Evolutionary conservation across 35 echinoderm and acorn worm species (phyloP).

Genomic region (Stichopus chloronotus): DNA sequence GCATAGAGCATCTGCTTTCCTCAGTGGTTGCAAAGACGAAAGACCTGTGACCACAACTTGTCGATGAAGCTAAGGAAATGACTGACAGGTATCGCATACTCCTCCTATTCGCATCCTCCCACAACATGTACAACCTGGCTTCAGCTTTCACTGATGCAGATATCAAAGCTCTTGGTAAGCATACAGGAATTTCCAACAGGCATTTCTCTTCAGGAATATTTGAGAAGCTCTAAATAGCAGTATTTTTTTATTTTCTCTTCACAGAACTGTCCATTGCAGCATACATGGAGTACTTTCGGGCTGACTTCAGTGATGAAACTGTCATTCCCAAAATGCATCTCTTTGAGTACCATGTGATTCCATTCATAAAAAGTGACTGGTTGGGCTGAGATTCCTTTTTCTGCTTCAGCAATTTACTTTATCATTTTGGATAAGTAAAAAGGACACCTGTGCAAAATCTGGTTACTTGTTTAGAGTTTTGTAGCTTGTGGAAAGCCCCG

Average conservation of each 20-base stretch:
- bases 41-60: slow-evolving; percentile 10
- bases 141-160: not conserved
- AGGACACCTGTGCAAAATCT: not conserved
- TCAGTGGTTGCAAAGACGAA: not conserved
- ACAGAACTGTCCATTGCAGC: slow-evolving; percentile 33
- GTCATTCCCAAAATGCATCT: slow-evolving; percentile 65
- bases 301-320: slow-evolving; percentile 46
- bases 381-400: slow-evolving; percentile 24
- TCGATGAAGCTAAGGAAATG: slow-evolving; percentile 30
- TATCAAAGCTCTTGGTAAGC: slow-evolving; percentile 36
- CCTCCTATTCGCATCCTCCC: slow-evolving; percentile 26
- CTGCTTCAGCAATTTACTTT: not conserved
- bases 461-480: not conserved
- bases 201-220: not conserved
- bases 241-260: not conserved
- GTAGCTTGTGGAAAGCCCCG: not conserved
- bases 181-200: not conserved
- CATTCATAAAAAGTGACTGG: slow-evolving; percentile 56
- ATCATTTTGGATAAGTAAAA: not conserved
- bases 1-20: not conserved
- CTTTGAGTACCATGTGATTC: slow-evolving; percentile 62
- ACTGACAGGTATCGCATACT: not conserved
- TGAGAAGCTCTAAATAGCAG: not conserved
- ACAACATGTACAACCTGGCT: slow-evolving; percentile 33
- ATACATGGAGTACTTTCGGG: slow-evolving; percentile 27